These are phyloP conservation scores for Poeciliopsis occidentalis DNA, from an alignment of 2,113 vertebrate genomes.

Conservation along the genomic window DNA sequence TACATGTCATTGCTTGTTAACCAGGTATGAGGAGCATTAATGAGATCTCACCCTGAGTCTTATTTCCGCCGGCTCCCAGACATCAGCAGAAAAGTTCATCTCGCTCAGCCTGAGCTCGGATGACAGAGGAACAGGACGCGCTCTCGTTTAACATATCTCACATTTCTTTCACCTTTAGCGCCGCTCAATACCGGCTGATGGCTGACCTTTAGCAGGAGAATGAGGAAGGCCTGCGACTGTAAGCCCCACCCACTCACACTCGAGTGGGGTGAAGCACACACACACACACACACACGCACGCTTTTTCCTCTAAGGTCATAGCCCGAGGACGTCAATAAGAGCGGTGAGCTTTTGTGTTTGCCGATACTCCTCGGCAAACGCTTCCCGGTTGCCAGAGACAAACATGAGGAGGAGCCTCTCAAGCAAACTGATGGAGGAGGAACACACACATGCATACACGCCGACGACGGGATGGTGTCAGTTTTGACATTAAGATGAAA, in stretches of 20 bases:
- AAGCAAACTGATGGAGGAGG: neutral
- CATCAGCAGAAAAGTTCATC: conserved; percentile 17
- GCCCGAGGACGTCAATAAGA: conserved; percentile 61
- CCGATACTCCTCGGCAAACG: conserved; percentile 40
- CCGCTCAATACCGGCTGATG: conserved; percentile 79
- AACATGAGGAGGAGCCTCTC: conserved; percentile 25
- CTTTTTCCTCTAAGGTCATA: conserved; percentile 53
- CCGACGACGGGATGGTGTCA: neutral
- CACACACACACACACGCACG: conserved; percentile 18
- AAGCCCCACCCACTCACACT: conserved; percentile 56
- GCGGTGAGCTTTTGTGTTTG: conserved; percentile 62
- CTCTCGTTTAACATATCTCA: conserved; percentile 72
- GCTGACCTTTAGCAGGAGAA: conserved; percentile 78
- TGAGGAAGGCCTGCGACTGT: conserved; percentile 67
- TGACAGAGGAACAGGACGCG: conserved; percentile 26
- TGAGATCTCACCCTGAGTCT: neutral
- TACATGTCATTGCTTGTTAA: neutral
- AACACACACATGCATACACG: no score
- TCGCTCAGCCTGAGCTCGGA: conserved; percentile 9
- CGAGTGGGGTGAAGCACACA: conserved; percentile 18
- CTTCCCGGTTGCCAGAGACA: conserved; percentile 27
- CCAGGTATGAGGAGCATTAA: neutral
- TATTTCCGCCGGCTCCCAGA: neutral
- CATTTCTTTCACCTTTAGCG: conserved; percentile 74
- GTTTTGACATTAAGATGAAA: conserved; percentile 19